These are phyloP conservation scores for Drosophila sechellia DNA, from an alignment of 1,140 invertebrate genomes.

Conservation along the genomic window DNA sequence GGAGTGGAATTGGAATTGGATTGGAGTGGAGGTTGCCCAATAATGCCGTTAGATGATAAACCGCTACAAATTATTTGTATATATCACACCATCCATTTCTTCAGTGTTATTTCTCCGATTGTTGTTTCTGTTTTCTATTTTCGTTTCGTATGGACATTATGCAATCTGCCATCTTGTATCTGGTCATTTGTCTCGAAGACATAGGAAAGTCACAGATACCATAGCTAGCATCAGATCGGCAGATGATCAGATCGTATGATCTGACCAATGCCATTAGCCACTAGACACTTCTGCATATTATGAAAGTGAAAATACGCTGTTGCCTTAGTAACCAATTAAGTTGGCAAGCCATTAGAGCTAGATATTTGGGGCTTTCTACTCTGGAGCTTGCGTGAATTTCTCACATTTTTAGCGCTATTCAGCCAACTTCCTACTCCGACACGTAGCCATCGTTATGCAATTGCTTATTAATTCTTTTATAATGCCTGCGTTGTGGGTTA, in stretches of 20 bases:
- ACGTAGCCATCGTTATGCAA: conserved; percentile 61
- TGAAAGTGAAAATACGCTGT: conserved; percentile 29
- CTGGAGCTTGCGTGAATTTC: conserved; percentile 49
- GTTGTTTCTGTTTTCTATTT: conserved; percentile 69
- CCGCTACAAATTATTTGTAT: conserved; percentile 75
- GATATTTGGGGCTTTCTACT: conserved; percentile 50
- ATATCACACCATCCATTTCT: conserved; percentile 57
- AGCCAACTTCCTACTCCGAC: conserved; percentile 51
- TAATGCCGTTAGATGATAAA: conserved; percentile 79
- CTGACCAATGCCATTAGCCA: conserved; percentile 37
- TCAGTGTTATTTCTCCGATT: conserved; percentile 27
- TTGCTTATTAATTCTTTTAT: conserved; percentile 70
- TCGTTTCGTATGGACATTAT: conserved; percentile 62
- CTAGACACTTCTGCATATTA: neutral
- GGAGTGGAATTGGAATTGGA: conserved; percentile 1
- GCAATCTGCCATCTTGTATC: conserved; percentile 49
- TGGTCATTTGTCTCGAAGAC: conserved; percentile 44
- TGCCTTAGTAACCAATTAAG: conserved; percentile 8
- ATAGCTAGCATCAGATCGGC: conserved; percentile 36
- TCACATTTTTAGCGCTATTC: conserved; percentile 9
- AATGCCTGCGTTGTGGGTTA: conserved; percentile 34
- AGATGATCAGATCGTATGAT: conserved; percentile 1
- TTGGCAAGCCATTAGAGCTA: conserved; percentile 2
- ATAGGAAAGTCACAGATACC: conserved; percentile 54
- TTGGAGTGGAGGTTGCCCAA: conserved; percentile 74